Evolutionary conservation across 1,140 invertebrate species (phyloP), one percentile per base, ranked within the genome.

Genomic region (Condylostylus longicornis): DNA sequence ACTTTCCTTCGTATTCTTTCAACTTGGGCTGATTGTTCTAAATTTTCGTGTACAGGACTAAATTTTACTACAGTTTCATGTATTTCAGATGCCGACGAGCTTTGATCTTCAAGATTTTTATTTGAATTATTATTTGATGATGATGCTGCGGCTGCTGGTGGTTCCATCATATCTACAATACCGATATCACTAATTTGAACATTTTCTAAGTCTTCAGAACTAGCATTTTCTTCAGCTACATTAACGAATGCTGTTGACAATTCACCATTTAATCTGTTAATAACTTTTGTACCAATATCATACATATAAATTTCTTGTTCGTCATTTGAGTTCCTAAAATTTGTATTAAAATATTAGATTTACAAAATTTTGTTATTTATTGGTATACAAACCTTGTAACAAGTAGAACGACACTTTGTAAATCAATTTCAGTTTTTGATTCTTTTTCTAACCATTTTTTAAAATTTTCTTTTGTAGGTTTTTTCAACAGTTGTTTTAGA

Each of bases 301-400:
- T 82, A 85, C 82, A 86, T 85, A 58, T 74, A 86, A 42, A 86
- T 85, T 64, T 85, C 81, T 54, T 77, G 76, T 28, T 74, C 71
- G 10, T 66, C 65, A 15, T 66, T 44, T n/a, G n/a, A n/a, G n/a
- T n/a, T n/a, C n/a, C 18, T 35, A 42, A 29, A 36, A 48, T 37
- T 29, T n/a, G n/a, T n/a, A n/a, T n/a, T n/a, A n/a, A n/a, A n/a
- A n/a, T n/a, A n/a, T n/a, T n/a, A n/a, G n/a, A 27, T 28, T 10
- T 37, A 33, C 17, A 23, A 20, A n/a, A n/a, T n/a, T n/a, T n/a
- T n/a, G n/a, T n/a, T n/a, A n/a, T n/a, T n/a, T n/a, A 22, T 12
- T 37, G 20, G 4, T 14, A 20, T 40, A 68, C 73, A 79, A 65
- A 85, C 81, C 71, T 75, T 19, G 78, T 75, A 28, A 85, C 80